phyloP scores from a whole-genome alignment of 1,140 invertebrate species.

The Hyles euphorbiae region DNA sequence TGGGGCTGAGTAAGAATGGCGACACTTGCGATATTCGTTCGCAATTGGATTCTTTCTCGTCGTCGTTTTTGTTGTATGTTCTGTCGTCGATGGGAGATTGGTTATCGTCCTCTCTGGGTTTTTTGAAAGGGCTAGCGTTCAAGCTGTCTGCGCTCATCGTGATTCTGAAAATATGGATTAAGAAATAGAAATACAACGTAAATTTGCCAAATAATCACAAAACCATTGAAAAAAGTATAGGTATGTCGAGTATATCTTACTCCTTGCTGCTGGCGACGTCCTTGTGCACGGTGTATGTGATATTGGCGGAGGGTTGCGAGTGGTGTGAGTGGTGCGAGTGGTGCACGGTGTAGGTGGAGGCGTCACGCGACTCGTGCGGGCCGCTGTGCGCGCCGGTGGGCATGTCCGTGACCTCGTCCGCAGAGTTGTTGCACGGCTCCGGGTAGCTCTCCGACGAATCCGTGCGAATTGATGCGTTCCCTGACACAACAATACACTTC shows the following conservation, averaged over 20 bases:
- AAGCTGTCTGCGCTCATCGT: conserved; percentile 72
- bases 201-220: too few species aligned
- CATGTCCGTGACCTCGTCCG: conserved; percentile 55
- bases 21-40: conserved; percentile 65
- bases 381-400: conserved; percentile 35
- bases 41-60: conserved; percentile 51
- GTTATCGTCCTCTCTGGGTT: conserved; percentile 22
- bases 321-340: conserved; percentile 39
- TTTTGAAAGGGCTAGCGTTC: conserved; percentile 56
- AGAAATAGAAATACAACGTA: too few species aligned
- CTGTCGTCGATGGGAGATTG: conserved; percentile 45
- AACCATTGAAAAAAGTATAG: too few species aligned
- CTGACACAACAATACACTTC: conserved; percentile 21
- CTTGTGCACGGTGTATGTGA: conserved; percentile 51
- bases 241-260: conserved; percentile 30
- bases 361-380: conserved; percentile 22
- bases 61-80: conserved; percentile 51
- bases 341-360: conserved; percentile 28
- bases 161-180: conserved; percentile 38
- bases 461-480: conserved; percentile 53
- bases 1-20: conserved; percentile 60
- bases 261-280: conserved; percentile 51
- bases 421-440: conserved; percentile 61
- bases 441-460: conserved; percentile 68
- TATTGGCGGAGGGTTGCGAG: conserved; percentile 27